Evolutionary conservation across 2,888 invertebrate genomes (phyloP).

Genomic region (Stomorhina lunata): DNA sequence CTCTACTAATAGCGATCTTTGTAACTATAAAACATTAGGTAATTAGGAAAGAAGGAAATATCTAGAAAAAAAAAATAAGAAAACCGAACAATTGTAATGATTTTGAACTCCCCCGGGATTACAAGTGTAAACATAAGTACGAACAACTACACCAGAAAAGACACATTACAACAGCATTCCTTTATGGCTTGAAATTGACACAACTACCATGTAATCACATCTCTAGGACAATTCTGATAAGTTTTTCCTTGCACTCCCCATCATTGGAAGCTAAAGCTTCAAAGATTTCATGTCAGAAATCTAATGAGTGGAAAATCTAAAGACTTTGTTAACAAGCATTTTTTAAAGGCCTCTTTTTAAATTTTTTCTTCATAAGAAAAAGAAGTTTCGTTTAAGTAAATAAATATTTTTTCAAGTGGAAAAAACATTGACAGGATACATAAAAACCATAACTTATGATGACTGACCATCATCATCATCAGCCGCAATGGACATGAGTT

Average conservation of each 20-base stretch:
- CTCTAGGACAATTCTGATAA: slow-evolving; percentile 37
- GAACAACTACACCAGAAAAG: slow-evolving; percentile 52
- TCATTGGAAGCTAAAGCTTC: neutral
- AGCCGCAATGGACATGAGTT: too few species aligned
- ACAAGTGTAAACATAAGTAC: slow-evolving; percentile 63
- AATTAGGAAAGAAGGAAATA: slow-evolving; percentile 45
- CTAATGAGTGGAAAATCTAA: slow-evolving; percentile 24
- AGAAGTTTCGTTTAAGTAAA: neutral
- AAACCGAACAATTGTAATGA: slow-evolving; percentile 3
- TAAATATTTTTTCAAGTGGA: slow-evolving; percentile 19
- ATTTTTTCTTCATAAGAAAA: neutral
- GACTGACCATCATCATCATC: too few species aligned
- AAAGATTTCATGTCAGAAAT: neutral
- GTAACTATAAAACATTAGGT: slow-evolving; percentile 16
- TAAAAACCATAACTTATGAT: slow-evolving; percentile 51
- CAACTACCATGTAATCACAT: slow-evolving; percentile 21
- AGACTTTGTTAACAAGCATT: neutral
- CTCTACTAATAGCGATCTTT: neutral
- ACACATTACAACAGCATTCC: slow-evolving; percentile 43
- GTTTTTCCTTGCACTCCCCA: neutral
- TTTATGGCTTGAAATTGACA: slow-evolving; percentile 22
- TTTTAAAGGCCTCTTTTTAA: neutral
- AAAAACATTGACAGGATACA: slow-evolving; percentile 49
- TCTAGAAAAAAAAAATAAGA: slow-evolving; percentile 3
- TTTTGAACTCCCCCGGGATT: slow-evolving; percentile 51